Percentiles rank a stretch among this genome's conserved stretches.
phyloP scores from a whole-genome alignment of 2,888 invertebrate species.

The Phalera bucephala region DNA sequence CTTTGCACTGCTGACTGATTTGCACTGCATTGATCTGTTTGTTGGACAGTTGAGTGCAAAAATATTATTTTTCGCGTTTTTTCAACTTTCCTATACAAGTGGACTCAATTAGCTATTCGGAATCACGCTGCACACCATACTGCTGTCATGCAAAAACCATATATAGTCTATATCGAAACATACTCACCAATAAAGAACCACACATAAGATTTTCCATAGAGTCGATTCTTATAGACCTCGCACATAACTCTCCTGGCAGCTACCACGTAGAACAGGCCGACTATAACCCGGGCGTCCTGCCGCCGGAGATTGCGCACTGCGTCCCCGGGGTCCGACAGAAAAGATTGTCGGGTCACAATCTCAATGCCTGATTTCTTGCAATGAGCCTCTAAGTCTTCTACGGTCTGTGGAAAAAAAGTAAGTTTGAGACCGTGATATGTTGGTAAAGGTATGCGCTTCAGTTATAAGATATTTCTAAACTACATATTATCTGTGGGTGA shows the following conservation, averaged over 20 bases:
- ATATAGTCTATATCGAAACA: not conserved
- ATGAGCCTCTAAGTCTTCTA: conserved; percentile 97
- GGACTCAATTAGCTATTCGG: too few relatives aligned
- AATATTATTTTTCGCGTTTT: too few relatives aligned
- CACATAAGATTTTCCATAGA: conserved; percentile 97
- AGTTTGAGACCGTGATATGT: too few relatives aligned
- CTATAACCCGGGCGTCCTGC: conserved; percentile 98
- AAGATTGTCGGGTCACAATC: conserved; percentile 98
- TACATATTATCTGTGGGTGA: too few relatives aligned
- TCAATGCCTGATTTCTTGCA: conserved; percentile 96
- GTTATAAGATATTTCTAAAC: too few relatives aligned
- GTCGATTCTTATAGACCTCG: conserved; percentile 95
- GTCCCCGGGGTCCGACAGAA: conserved; percentile 97
- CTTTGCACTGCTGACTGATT: too few relatives aligned
- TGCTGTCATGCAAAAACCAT: too few relatives aligned
- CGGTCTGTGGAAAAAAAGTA: conserved; percentile 86
- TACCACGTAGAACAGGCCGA: conserved; percentile 99
- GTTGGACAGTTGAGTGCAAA: too few relatives aligned
- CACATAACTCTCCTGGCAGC: conserved; percentile 98
- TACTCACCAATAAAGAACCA: conserved; percentile 98
- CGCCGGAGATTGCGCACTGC: conserved; percentile 96
- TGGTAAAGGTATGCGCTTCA: too few relatives aligned
- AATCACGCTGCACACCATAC: too few relatives aligned
- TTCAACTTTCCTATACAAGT: too few relatives aligned
- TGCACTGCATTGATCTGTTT: too few relatives aligned